phyloP scores from a whole-genome alignment of 2,888 invertebrate species.

The Agelastica alni region DNA sequence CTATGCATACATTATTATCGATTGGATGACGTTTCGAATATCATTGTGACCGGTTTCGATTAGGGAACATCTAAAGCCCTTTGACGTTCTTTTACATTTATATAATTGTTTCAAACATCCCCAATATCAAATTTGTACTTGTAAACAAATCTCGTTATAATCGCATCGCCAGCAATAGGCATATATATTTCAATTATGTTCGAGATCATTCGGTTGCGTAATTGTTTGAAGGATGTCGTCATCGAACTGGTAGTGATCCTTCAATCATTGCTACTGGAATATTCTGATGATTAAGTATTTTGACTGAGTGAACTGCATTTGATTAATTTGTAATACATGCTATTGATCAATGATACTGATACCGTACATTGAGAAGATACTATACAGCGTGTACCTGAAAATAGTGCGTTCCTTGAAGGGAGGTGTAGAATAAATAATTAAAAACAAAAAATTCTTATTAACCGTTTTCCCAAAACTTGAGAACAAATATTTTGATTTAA shows the following conservation, averaged over 20 bases:
- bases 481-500: no score
- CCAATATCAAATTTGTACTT: neutral
- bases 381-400: no score
- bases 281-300: slow-evolving; percentile 22
- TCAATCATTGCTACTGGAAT: slow-evolving; percentile 14
- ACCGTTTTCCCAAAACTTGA: no score
- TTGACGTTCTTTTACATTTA: no score
- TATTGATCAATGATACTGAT: slow-evolving; percentile 3
- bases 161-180: neutral
- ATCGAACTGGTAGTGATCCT: slow-evolving; percentile 10
- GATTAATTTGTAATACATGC: slow-evolving; percentile 16
- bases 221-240: slow-evolving; percentile 21
- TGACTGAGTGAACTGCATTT: slow-evolving; percentile 11
- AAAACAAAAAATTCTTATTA: no score
- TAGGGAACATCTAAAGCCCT: no score
- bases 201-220: slow-evolving; percentile 10
- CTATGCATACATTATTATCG: no score
- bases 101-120: no score
- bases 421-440: no score
- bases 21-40: no score
- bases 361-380: neutral
- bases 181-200: slow-evolving; percentile 4
- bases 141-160: neutral
- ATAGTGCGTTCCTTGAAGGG: no score
- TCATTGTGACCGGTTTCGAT: no score